These are phyloP conservation scores for Helicoverpa armigera DNA, from an alignment of 1,140 invertebrate species.

Conservation along the genomic window DNA sequence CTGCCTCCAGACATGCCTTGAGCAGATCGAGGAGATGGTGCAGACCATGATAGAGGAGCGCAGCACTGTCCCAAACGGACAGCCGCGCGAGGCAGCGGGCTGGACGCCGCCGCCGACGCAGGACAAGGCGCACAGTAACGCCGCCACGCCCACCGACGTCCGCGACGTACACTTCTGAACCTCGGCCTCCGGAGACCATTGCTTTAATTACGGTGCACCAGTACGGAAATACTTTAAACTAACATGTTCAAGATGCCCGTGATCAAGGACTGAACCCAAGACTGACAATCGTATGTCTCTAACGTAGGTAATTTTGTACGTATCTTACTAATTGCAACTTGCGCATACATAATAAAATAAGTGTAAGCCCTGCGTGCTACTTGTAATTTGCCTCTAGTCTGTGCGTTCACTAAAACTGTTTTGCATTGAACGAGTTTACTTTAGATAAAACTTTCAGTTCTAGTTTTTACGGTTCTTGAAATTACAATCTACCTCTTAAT, in stretches of 20 bases:
- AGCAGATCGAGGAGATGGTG: constrained; percentile 92
- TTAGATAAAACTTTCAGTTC: constrained; percentile 69
- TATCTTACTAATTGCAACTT: constrained; percentile 71
- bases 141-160: constrained; percentile 93
- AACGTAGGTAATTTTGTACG: constrained; percentile 73
- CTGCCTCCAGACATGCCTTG: constrained; percentile 90
- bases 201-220: constrained; percentile 78
- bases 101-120: constrained; percentile 88
- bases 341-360: constrained; percentile 67
- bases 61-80: constrained; percentile 79
- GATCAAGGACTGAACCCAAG: constrained; percentile 83
- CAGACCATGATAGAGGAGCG: constrained; percentile 85
- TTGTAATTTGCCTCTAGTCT: constrained; percentile 71
- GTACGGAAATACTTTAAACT: constrained; percentile 85
- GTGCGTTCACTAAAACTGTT: constrained; percentile 55
- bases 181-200: constrained; percentile 53
- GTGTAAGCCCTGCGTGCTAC: constrained; percentile 78
- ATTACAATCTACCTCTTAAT: constrained; percentile 85
- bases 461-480: constrained; percentile 75
- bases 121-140: constrained; percentile 90
- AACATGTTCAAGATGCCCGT: constrained; percentile 75
- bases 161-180: constrained; percentile 90
- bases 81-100: constrained; percentile 87
- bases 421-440: constrained; percentile 55
- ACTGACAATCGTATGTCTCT: constrained; percentile 83